Evolutionary conservation across 2,888 invertebrate genomes (phyloP).

Genomic region (Ariolimax columbianus): DNA sequence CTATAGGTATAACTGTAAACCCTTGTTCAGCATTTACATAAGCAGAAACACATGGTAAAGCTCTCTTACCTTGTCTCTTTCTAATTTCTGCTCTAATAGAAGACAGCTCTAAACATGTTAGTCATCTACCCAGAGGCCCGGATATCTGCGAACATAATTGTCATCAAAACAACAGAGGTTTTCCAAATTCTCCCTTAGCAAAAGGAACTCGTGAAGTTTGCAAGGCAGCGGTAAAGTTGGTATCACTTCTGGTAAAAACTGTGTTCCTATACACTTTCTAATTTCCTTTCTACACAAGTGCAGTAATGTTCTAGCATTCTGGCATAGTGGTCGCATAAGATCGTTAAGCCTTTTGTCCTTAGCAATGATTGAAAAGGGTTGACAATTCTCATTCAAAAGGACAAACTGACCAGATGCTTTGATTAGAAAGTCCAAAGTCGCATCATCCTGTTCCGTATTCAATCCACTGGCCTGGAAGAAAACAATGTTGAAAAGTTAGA

Average conservation of each 20-base stretch:
- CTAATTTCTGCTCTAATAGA: too few relatives aligned
- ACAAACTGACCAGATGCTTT: constrained; percentile 73
- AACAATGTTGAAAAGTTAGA: neutral
- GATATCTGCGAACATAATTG: too few relatives aligned
- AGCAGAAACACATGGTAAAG: too few relatives aligned
- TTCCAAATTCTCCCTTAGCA: constrained; percentile 52
- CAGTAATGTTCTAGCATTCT: constrained; percentile 66
- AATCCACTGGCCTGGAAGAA: constrained; percentile 67
- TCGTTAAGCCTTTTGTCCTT: constrained; percentile 71
- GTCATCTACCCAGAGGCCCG: too few relatives aligned
- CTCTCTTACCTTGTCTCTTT: too few relatives aligned
- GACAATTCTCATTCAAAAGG: constrained; percentile 62
- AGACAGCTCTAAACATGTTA: too few relatives aligned
- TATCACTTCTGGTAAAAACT: constrained; percentile 72
- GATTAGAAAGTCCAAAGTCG: constrained; percentile 72
- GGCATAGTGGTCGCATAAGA: constrained; percentile 63
- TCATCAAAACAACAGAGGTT: neutral
- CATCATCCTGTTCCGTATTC: constrained; percentile 72
- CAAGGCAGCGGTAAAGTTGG: constrained; percentile 71
- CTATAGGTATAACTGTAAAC: too few relatives aligned
- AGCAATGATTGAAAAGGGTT: constrained; percentile 62
- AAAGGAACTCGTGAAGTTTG: constrained; percentile 66
- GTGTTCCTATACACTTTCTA: constrained; percentile 67
- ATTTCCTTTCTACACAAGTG: constrained; percentile 69
- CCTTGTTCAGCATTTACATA: too few relatives aligned